Base-by-base conservation (phyloP, 2,113 vertebrate genomes). In the Meleagris gallopavo region DNA sequence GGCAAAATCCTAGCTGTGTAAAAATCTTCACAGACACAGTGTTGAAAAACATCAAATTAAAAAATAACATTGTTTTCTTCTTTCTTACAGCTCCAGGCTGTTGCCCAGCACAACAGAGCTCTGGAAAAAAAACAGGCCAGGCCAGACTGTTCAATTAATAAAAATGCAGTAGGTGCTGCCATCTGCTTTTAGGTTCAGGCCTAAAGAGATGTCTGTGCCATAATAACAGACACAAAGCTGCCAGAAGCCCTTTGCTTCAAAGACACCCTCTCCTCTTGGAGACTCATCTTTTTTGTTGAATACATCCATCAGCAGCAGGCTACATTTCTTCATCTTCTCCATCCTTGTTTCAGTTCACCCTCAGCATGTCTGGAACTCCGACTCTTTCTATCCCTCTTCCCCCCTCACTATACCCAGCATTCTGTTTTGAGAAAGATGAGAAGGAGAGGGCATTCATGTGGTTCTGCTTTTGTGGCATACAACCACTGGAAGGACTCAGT, bases 21-120 rank as follows among this genome's bases (percentile, higher is more conserved):
- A 95, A 97, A 86, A 71, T 67, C 38, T 81, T 61, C 34, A 60
- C 82, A 93, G 91, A 43, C 16, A 36, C 30, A 72, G 22, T 8
- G 11, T 14, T 77, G 69, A 74, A 94, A 96, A 95, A 80, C 5
- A n/a, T 94, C 91, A 90, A 54, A 66, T 30, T 13, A 90, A 74
- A 77, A 83, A 93, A 83, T 21, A 85, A 69, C 43, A 71, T 61
- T 0, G 0, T 62, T 80, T 61, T 86, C 46, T 77, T 61, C 74
- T 67, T 77, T 78, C 69, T 80, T 69, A 60, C 60, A 74, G 60
- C 82, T 91, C 41, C 54, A 48, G 65, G 81, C 25, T 34, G 55
- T 57, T 88, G 72, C 52, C 38, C 72, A 80, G 57, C 55, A 74
- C 57, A 94, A 40, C 13, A 89, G 46, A 80, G 82, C 67, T 77